Conservation (phyloP, 2,113 vertebrate genomes). For the Glaucomys volans region DNA sequence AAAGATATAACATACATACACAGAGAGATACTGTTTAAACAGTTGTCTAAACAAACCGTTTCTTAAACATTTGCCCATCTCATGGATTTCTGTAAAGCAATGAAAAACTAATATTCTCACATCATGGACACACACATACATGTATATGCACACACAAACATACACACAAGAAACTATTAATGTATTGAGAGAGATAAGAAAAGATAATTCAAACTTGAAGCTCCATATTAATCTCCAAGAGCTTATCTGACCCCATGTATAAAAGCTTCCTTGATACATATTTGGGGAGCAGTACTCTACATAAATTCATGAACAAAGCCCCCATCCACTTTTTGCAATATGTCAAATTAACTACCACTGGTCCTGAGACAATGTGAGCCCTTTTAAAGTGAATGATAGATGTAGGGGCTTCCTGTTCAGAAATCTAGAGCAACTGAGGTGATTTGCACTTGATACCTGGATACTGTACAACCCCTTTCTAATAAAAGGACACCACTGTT, state of each 20-base stretch:
- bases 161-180: not conserved
- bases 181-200: not conserved
- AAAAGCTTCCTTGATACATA: not conserved
- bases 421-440: not conserved
- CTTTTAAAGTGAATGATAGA: not conserved
- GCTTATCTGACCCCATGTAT: not conserved
- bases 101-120: not conserved
- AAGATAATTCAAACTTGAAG: constrained; percentile 28
- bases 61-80: too few species aligned
- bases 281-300: not conserved
- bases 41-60: too few species aligned
- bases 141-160: not conserved
- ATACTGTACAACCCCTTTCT: rapidly evolving
- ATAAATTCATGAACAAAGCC: not conserved
- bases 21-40: too few species aligned
- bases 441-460: rapidly evolving
- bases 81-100: not conserved
- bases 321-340: too few species aligned
- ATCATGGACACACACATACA: not conserved
- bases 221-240: not conserved
- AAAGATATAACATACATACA: not conserved
- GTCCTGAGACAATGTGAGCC: not conserved
- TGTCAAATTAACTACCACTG: not conserved
- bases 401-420: not conserved
- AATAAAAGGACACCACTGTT: not conserved